Conservation (phyloP, 2,113 vertebrate species). For the Misgurnus anguillicaudatus region DNA sequence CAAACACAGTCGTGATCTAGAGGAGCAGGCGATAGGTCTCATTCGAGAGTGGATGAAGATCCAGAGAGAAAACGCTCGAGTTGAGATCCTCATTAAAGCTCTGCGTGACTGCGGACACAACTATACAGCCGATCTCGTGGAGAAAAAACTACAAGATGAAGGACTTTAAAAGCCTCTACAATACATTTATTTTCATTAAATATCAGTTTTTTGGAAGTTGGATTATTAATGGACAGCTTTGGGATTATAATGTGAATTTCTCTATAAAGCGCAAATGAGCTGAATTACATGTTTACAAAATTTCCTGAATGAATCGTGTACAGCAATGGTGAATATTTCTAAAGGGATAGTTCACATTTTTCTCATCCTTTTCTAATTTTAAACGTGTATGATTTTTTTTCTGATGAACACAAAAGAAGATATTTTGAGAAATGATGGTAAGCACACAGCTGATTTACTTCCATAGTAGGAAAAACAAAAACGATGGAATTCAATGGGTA, state of each 20-base stretch:
- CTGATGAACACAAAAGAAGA: too few species aligned
- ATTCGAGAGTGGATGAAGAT: slow-evolving; percentile 78
- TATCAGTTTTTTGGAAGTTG: neutral
- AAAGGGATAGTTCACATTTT: too few species aligned
- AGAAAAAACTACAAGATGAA: slow-evolving; percentile 48
- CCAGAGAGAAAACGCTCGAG: slow-evolving; percentile 60
- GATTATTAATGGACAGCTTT: neutral
- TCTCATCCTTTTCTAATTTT: too few species aligned
- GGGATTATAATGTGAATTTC: slow-evolving; percentile 24
- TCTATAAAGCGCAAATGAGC: neutral
- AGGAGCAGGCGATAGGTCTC: slow-evolving; percentile 71
- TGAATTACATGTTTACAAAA: neutral
- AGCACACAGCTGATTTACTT: too few species aligned
- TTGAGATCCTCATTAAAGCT: slow-evolving; percentile 66
- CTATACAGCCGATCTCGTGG: slow-evolving; percentile 78
- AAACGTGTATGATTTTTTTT: too few species aligned
- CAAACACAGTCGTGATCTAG: slow-evolving; percentile 63
- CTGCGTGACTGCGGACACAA: slow-evolving; percentile 76
- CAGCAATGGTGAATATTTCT: neutral
- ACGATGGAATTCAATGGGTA: too few species aligned
- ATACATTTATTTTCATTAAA: neutral
- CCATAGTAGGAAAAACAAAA: too few species aligned
- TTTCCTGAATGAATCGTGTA: neutral
- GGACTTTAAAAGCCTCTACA: neutral
- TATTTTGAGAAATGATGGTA: too few species aligned